phyloP scores from a whole-genome alignment of 2,113 vertebrate species.

The Astur gentilis region DNA sequence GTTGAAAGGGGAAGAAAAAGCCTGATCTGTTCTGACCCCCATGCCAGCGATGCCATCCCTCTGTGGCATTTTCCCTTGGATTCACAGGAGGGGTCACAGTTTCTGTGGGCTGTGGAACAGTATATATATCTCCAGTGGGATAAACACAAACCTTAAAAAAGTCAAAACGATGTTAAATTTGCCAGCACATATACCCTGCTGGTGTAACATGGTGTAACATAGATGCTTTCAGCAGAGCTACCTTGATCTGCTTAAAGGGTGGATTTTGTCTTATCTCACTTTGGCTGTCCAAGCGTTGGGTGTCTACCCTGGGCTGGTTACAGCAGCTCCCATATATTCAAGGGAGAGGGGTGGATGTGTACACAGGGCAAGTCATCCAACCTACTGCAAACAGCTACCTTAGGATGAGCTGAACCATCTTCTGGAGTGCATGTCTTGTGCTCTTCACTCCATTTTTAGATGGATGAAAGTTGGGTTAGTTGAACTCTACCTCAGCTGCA shows the following conservation, averaged over 20 bases:
- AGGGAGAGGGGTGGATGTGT: rapidly evolving
- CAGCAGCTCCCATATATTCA: background rate
- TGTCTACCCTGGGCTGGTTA: background rate
- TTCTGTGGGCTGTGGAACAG: background rate
- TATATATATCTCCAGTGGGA: background rate
- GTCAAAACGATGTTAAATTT: background rate
- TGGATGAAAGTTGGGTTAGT: background rate
- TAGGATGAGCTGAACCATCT: background rate
- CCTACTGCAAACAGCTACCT: background rate
- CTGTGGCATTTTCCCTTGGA: background rate
- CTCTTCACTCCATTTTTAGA: background rate
- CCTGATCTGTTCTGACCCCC: rapidly evolving
- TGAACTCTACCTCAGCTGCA: background rate
- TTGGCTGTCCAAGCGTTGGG: background rate
- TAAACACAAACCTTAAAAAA: background rate
- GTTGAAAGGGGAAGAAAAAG: background rate
- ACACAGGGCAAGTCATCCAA: background rate
- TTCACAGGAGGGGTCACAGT: background rate
- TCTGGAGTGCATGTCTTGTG: background rate
- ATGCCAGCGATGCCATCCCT: background rate
- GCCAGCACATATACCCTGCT: background rate
- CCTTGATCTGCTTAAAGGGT: background rate
- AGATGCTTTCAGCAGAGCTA: background rate
- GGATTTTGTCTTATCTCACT: background rate
- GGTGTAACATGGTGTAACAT: background rate